Evolutionary conservation across 2,797 vertebrate species (phyloP).

Genomic region (Melanotaenia boesemani): DNA sequence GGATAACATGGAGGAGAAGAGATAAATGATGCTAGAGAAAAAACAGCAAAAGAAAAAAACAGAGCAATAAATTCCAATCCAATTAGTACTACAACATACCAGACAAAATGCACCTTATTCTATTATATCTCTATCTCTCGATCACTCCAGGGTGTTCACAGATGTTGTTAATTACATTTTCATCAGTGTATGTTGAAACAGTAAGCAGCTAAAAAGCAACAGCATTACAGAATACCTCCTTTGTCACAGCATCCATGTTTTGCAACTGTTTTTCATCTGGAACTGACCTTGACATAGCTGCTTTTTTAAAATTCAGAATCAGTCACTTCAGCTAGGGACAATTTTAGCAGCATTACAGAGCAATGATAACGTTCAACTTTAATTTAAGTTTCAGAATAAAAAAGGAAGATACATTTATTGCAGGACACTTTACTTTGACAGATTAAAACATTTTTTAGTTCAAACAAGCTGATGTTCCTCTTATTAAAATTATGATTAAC

Average conservation of each 20-base stretch:
- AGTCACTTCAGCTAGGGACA: slow-evolving; percentile 2
- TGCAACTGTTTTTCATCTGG: slow-evolving; percentile 9
- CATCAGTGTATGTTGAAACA: slow-evolving; percentile 28
- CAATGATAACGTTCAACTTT: not conserved
- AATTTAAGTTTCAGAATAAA: too few relatives aligned
- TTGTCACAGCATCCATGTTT: slow-evolving; percentile 6
- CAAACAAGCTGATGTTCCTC: too few relatives aligned
- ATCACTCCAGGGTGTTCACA: slow-evolving; percentile 16
- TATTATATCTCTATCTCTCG: slow-evolving; percentile 27
- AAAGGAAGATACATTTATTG: not conserved
- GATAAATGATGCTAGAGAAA: slow-evolving; percentile 32
- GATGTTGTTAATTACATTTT: slow-evolving; percentile 38
- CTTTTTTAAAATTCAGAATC: slow-evolving; percentile 3
- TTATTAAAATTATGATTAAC: too few relatives aligned
- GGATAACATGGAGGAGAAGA: slow-evolving; percentile 34
- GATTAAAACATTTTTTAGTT: too few relatives aligned
- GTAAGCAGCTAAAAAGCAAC: slow-evolving; percentile 3
- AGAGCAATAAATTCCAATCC: slow-evolving; percentile 39
- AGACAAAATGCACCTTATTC: slow-evolving; percentile 30
- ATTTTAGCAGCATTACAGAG: not conserved
- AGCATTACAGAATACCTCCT: not conserved
- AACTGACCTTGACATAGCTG: slow-evolving; percentile 5
- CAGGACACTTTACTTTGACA: too few relatives aligned
- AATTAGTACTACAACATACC: slow-evolving; percentile 28
- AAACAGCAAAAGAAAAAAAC: slow-evolving; percentile 39